These are phyloP conservation scores for Urophycis tenuis DNA, from an alignment of 2,797 vertebrate species.

Conservation along the genomic window DNA sequence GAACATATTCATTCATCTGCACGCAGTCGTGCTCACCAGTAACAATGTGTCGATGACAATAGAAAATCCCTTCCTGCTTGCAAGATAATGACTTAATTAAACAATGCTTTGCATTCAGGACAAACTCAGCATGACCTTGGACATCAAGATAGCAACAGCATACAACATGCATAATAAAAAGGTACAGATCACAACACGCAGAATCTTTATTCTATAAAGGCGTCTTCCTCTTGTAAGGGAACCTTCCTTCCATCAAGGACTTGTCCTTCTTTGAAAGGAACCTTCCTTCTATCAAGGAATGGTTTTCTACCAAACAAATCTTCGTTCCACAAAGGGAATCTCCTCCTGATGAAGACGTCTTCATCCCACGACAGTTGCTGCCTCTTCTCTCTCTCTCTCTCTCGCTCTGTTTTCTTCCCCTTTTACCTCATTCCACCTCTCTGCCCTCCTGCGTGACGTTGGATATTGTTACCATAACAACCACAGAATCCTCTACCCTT, in stretches of 20 bases:
- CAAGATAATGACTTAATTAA: neutral
- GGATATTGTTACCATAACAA: conserved; percentile 69
- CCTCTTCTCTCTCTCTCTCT: neutral
- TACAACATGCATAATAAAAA: neutral
- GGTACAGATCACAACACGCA: neutral
- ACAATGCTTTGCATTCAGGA: neutral
- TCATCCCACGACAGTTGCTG: neutral
- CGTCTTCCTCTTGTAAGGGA: neutral
- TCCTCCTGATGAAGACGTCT: neutral
- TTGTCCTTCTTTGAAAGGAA: neutral
- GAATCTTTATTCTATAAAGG: neutral
- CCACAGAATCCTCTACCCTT: conserved; percentile 65
- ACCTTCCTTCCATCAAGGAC: neutral
- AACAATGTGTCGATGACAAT: neutral
- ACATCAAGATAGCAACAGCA: neutral
- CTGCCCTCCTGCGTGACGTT: conserved; percentile 43
- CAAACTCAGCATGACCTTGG: neutral
- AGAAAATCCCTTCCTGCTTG: neutral
- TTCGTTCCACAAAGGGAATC: neutral
- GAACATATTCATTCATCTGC: neutral
- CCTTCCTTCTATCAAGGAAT: neutral
- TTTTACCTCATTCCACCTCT: conserved; percentile 28
- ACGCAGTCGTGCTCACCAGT: neutral
- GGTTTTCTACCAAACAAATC: neutral
- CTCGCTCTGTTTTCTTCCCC: conserved; percentile 6